Evolutionary conservation across 2,888 invertebrate genomes (phyloP), one percentile per base, ranked within the genome.

Genomic region (Flabesymbios commensalis): DNA sequence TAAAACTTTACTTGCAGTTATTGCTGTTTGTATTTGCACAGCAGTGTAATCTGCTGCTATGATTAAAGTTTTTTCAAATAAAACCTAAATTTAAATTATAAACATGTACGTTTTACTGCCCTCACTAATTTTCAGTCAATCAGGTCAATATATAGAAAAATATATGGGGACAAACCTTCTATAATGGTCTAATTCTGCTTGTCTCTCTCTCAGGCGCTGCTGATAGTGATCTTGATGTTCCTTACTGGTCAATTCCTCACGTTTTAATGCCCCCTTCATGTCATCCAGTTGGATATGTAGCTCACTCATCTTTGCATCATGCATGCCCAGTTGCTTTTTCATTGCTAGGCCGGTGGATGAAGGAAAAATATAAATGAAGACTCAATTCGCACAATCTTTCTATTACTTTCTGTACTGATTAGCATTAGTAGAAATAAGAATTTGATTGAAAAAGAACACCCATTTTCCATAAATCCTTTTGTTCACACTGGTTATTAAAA

Each of bases 171-270:
- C 43, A 19, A 39, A 79, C 78, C 69, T 71, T 65, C 74, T 74
- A 63, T 74, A 80, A 4, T 74, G 59, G 43, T 79, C 77, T 39
- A 80, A 67, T 61, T 80, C 79, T 31, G 72, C 65, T 64, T 79
- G 78, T 69, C 78, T 81, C 57, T 80, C 77, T 43, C 75, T 68
- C 10, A 80, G 64, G 26, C 78, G 65, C 17, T 77, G 75, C 64
- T 79, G 77, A 63, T 79, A 80, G 57, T 77, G 77, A 10, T 68
- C 62, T 56, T 78, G 77, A n/a, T 79, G 68, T 48, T 81, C 79
- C 45, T 77, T 76, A 49, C 73, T 64, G 1, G 72, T 66, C 28
- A 71, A 70, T n/a, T 66, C 67, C 58, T 78, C 78, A 57, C 75
- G 67, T 39, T 68, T 68, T 5, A 72, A 52, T 3, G 65, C 56